phyloP scores from a whole-genome alignment of 2,113 vertebrate species.

The Climacteris rufus region DNA sequence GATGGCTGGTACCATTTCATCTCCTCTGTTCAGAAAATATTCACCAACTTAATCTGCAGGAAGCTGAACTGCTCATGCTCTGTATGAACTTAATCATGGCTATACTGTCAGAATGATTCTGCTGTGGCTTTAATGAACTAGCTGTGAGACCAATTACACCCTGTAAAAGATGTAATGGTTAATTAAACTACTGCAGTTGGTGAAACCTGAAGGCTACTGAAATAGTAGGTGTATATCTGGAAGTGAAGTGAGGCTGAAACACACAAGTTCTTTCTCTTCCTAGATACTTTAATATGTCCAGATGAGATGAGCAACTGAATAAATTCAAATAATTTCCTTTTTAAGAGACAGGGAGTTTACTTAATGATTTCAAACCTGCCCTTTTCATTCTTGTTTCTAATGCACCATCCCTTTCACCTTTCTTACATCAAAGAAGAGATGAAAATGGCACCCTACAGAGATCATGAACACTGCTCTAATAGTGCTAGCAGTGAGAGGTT shows the following conservation, averaged over 20 bases:
- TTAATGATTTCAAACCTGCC: not conserved
- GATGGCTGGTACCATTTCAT: not conserved
- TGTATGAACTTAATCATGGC: not conserved
- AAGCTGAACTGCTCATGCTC: not conserved
- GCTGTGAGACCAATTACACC: not conserved
- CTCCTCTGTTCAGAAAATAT: not conserved
- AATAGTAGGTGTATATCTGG: not conserved
- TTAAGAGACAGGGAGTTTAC: not conserved
- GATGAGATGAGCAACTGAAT: not conserved
- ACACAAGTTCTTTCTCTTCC: not conserved
- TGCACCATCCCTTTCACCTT: constrained; percentile 6
- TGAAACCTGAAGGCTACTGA: not conserved
- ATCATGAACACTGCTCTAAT: not conserved
- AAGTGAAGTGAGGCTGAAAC: not conserved
- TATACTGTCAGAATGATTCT: constrained; percentile 18
- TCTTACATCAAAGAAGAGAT: constrained; percentile 15
- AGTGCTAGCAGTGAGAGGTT: not conserved
- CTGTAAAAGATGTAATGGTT: constrained; percentile 23
- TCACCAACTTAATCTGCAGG: not conserved
- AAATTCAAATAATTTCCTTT: constrained; percentile 18
- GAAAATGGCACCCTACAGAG: constrained; percentile 19
- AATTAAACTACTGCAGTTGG: constrained; percentile 26
- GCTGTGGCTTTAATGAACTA: constrained; percentile 21
- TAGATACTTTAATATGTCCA: not conserved
- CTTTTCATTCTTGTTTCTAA: constrained; percentile 23